Percentiles rank a stretch among this genome's conserved stretches.
phyloP scores from a whole-genome alignment of 2,888 invertebrate genomes.

The Protonemura montana region DNA sequence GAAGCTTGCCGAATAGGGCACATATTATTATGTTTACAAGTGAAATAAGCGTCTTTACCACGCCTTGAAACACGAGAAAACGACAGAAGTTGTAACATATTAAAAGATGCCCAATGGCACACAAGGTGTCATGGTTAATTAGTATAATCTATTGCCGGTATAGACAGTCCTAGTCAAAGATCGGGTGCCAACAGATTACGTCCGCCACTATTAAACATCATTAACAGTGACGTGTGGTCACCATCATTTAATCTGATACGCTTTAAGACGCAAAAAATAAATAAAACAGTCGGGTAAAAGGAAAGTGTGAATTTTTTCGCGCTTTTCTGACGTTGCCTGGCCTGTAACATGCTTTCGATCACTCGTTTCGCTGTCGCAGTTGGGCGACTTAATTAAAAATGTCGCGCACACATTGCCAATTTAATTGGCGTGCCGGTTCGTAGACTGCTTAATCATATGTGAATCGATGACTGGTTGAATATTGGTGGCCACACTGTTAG shows the following conservation, averaged over 20 bases:
- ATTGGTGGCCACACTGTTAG: not conserved
- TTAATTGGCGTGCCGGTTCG: not conserved
- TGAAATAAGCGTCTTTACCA: not conserved
- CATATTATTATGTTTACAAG: not conserved
- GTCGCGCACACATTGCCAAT: not conserved
- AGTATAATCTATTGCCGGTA: not conserved
- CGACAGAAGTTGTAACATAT: not conserved
- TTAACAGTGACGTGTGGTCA: not conserved
- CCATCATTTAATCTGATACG: not conserved
- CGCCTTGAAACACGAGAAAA: not conserved
- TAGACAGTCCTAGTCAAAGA: not conserved
- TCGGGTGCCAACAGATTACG: not conserved
- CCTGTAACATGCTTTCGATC: not conserved
- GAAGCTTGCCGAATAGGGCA: not conserved
- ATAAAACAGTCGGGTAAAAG: not conserved
- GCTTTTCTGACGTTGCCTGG: not conserved
- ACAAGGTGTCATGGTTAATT: not conserved
- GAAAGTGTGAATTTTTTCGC: not conserved
- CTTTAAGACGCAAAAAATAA: too few species aligned
- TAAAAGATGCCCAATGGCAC: not conserved
- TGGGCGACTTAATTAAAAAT: conserved; percentile 2
- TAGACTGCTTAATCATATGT: not conserved
- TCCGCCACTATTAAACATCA: not conserved
- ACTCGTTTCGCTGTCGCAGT: not conserved
- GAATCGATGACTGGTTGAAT: not conserved